phyloP scores from a whole-genome alignment of 2,797 vertebrate genomes.

The Tenualosa ilisha region DNA sequence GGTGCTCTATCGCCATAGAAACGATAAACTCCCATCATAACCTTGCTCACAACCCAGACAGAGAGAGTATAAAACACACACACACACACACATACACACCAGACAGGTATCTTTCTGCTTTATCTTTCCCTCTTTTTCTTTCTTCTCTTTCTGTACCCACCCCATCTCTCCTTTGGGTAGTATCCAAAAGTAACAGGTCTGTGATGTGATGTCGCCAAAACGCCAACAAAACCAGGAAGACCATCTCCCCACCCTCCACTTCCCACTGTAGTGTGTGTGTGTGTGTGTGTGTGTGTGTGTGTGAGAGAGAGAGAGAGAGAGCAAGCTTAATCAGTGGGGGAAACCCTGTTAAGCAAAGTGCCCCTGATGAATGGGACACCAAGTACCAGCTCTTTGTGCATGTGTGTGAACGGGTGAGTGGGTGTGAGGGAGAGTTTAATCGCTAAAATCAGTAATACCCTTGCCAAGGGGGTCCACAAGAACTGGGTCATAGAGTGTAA shows the following conservation, averaged over 20 bases:
- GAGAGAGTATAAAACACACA: slow-evolving; percentile 29
- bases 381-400: background rate
- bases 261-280: slow-evolving; percentile 34
- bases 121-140: slow-evolving; percentile 56
- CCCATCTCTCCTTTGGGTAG: background rate
- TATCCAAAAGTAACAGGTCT: slow-evolving; percentile 23
- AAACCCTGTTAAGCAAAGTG: slow-evolving; percentile 32
- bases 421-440: background rate
- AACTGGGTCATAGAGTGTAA: background rate
- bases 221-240: slow-evolving; percentile 48
- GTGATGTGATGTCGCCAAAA: slow-evolving; percentile 33
- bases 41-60: slow-evolving; percentile 40
- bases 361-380: slow-evolving; percentile 10
- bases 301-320: slow-evolving; percentile 14
- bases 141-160: background rate
- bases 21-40: slow-evolving; percentile 53
- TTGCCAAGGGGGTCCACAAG: background rate
- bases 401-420: background rate
- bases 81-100: slow-evolving; percentile 25
- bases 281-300: slow-evolving; percentile 26
- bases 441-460: background rate
- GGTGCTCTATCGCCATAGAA: slow-evolving; percentile 51
- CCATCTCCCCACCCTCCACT: slow-evolving; percentile 42
- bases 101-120: slow-evolving; percentile 59
- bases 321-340: slow-evolving; percentile 1